These are phyloP conservation scores for Vulpes ferrilata DNA, from an alignment of 2,113 vertebrate species.

Conservation along the genomic window DNA sequence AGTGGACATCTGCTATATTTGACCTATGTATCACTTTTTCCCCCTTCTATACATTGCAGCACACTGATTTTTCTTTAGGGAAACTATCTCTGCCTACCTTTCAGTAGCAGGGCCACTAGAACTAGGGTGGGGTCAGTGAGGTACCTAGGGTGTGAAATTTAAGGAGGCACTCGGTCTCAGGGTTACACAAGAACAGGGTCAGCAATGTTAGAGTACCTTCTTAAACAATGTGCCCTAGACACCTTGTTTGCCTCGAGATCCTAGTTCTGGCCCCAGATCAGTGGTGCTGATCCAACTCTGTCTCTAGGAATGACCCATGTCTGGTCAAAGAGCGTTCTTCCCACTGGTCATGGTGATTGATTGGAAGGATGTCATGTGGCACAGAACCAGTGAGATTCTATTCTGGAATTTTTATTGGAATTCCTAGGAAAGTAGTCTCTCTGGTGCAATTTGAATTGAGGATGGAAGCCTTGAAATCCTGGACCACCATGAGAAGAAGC, in stretches of 20 bases:
- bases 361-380: not conserved
- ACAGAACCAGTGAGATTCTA: not conserved
- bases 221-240: not conserved
- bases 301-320: not conserved
- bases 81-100: not conserved
- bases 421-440: not conserved
- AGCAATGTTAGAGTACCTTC: not conserved
- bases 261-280: not conserved
- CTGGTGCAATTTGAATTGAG: not conserved
- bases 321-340: not conserved
- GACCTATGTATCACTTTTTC: not conserved
- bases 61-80: not conserved
- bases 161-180: not conserved
- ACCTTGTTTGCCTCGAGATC: not conserved
- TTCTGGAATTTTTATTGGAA: not conserved
- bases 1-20: not conserved
- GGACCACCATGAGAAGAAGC: not conserved
- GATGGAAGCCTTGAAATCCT: not conserved
- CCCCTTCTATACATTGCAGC: not conserved
- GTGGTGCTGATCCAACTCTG: not conserved
- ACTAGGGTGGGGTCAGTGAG: not conserved
- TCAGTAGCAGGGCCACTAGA: not conserved
- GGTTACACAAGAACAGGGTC: not conserved
- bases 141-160: not conserved
- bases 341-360: not conserved